Evolutionary conservation across 2,113 vertebrate genomes (phyloP), one percentile per base, ranked within the genome.

Genomic region (Anthoscopus minutus): DNA sequence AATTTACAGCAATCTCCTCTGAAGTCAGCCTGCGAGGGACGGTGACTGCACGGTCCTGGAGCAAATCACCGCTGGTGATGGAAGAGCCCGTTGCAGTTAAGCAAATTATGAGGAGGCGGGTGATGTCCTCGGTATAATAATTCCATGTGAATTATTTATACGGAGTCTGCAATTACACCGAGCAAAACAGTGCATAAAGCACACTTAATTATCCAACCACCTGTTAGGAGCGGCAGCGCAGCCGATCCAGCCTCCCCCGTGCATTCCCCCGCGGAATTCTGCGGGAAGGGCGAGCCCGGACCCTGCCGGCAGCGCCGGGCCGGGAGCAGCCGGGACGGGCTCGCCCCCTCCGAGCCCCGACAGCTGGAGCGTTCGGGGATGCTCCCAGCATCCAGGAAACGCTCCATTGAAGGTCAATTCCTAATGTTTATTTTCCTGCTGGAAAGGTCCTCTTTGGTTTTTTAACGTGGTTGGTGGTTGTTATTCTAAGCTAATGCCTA

Each of bases 101-200:
- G 97, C 97, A 97, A 98, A 98, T 96, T 83, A 97, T 62, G 96
- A 98, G 96, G 97, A 97, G 96, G 95, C 97, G 93, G 97, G 96
- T 69, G 79, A 96, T 97, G 97, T 97, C 97, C 98, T 97, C 95
- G 74, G 96, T 97, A 94, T 98, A 98, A 98, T 98, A 97, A 98
- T 98, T 97, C 97, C 97, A 58, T 86, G 93, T 98, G 97, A 98
- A 98, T 98, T 98, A 98, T 98, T 99, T 98, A 98, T 97, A 97
- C 56, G 90, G 97, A 98, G 97, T 97, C 97, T 95, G 97, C 98
- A 98, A 97, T 97, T 97, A 98, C 97, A 97, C 94, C 8, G 70
- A 97, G 97, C 97, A 97, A 97, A 98, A 98, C 97, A 98, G 97
- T 97, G 97, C 97, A 97, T 97, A 98, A 97, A 96, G 93, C 98